Evolutionary conservation across 2,888 invertebrate species (phyloP).

Genomic region (Margaritifera margaritifera): DNA sequence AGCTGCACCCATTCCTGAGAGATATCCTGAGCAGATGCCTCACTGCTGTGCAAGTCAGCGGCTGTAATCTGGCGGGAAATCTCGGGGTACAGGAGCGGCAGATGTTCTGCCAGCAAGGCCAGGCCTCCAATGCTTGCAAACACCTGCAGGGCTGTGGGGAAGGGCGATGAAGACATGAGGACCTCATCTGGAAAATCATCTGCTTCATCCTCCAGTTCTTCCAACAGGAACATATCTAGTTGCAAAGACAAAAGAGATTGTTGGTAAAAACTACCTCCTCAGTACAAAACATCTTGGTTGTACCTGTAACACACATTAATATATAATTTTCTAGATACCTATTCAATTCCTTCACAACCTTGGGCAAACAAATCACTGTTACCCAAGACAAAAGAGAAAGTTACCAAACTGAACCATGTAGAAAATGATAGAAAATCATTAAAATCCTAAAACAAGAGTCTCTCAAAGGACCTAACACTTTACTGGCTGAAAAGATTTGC

Average conservation of each 20-base stretch:
- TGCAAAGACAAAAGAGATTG: background rate
- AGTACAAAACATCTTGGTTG: too few species aligned
- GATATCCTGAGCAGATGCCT: slow-evolving; percentile 14
- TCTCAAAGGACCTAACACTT: too few species aligned
- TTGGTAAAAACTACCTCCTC: too few species aligned
- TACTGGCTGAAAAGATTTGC: too few species aligned
- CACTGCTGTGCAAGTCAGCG: slow-evolving; percentile 16
- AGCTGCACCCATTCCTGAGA: slow-evolving; percentile 77
- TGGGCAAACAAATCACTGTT: too few species aligned
- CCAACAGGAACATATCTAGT: slow-evolving; percentile 7
- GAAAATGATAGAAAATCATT: too few species aligned
- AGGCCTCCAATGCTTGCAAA: slow-evolving; percentile 92
- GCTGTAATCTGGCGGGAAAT: slow-evolving; percentile 76
- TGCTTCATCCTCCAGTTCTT: slow-evolving; percentile 38
- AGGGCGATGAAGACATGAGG: slow-evolving; percentile 61
- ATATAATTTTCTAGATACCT: too few species aligned
- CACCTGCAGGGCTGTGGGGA: slow-evolving; percentile 81
- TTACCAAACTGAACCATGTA: too few species aligned
- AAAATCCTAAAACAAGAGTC: too few species aligned
- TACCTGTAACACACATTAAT: too few species aligned
- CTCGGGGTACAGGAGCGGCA: slow-evolving; percentile 91
- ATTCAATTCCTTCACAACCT: too few species aligned
- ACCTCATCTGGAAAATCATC: slow-evolving; percentile 60
- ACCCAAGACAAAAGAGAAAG: too few species aligned
- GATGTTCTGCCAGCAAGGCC: slow-evolving; percentile 88